Percentiles rank a stretch among this genome's conserved stretches.
phyloP scores from a whole-genome alignment of 2,113 vertebrate species.

The Rousettus leschenaultii region DNA sequence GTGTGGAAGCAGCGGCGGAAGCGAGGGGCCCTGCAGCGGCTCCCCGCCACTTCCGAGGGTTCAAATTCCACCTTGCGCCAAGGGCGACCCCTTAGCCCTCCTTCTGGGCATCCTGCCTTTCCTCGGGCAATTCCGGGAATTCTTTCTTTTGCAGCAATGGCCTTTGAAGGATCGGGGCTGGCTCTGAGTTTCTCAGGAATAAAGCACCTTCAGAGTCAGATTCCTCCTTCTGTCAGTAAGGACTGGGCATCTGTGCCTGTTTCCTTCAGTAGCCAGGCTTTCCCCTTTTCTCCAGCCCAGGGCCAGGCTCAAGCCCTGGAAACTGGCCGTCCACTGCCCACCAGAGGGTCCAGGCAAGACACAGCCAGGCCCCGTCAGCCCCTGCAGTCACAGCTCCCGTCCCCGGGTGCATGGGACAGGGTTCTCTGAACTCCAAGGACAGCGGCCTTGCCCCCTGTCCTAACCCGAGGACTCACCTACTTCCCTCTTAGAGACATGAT shows the following conservation, averaged over 20 bases:
- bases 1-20: neutral
- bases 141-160: neutral
- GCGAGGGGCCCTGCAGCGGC: neutral
- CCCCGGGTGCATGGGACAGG: neutral
- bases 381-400: neutral
- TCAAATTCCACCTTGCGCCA: neutral
- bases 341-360: neutral
- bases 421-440: neutral
- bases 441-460: neutral
- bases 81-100: neutral
- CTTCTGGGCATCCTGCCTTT: too few relatives aligned
- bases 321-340: neutral
- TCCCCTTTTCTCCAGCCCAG: neutral
- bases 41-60: neutral
- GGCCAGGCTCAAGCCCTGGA: neutral
- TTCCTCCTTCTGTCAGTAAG: conserved; percentile 47
- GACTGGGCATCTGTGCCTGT: conserved; percentile 43
- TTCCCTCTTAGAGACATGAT: neutral
- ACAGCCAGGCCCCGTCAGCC: neutral
- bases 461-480: neutral
- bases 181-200: neutral
- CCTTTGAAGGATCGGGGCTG: neutral
- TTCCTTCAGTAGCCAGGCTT: neutral
- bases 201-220: conserved; percentile 40
- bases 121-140: neutral